Evolutionary conservation across 1,140 invertebrate species (phyloP), one percentile per base, ranked within the genome.

Genomic region (Nasonia longicornis): DNA sequence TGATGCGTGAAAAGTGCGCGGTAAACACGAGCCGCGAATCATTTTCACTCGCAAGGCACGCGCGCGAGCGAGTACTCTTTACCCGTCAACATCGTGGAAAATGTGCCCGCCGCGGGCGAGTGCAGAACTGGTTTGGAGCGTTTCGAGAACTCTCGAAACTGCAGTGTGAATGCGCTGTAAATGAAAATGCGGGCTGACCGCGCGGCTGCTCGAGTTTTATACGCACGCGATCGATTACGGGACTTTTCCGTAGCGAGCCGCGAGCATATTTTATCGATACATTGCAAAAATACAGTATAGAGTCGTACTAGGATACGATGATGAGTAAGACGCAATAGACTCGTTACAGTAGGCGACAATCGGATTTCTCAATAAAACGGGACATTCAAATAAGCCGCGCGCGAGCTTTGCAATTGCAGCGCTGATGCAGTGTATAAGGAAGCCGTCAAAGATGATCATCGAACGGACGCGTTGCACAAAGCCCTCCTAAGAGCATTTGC

Each of bases 91-190:
- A 70, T 2, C 35, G 3, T 20, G 12, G 16, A 70, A 35, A 58
- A 58, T 16, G 52, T 26, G 64, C 2, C 20, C 10, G 10, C 31
- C 4, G 8, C 31, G 7, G 31, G 31, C 31, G 52, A 52, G 12
- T 31, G 3, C 8, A 52, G 38, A 79, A 79, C 77, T 72, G 69
- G 77, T 79, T 79, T 79, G 1, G 11, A 71, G 29, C 26, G 52
- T 72, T 29, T 35, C 66, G 31, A 31, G 66, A 69, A n/a, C 31
- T 2, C 64, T 67, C 11, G 64, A 67, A 6, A 16, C 48, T 20
- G 10, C 38, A 42, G 38, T 42, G 1, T 35, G 26, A 26, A 35
- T 26, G 2, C 63, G 26, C 63, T 7, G 7, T 29, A 64, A 66
- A 67, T 67, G 75, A 77, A 77, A 77, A 77, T 67, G 26, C 66